These are phyloP conservation scores for Epinotia ramella DNA, from an alignment of 2,888 invertebrate genomes.

Conservation along the genomic window DNA sequence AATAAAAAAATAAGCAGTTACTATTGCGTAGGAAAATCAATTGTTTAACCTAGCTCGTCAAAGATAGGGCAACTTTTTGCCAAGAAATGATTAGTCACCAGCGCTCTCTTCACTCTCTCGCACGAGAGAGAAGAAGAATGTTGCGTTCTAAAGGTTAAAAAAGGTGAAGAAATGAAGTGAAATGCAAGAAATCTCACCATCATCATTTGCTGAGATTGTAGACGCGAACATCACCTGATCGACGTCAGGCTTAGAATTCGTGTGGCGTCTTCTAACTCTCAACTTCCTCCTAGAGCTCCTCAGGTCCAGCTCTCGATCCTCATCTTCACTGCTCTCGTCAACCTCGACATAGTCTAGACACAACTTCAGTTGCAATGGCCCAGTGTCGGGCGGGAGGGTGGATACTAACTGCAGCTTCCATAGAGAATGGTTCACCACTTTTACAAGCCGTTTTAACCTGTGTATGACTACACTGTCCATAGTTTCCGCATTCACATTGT, in stretches of 20 bases:
- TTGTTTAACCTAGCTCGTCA: background rate
- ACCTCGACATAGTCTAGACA: slow-evolving; percentile 80
- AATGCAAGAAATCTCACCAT: slow-evolving; percentile 59
- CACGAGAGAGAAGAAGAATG: too few relatives aligned
- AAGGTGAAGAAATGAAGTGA: background rate
- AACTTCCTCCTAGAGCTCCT: slow-evolving; percentile 71
- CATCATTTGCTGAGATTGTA: slow-evolving; percentile 71
- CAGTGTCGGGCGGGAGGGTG: slow-evolving; percentile 79
- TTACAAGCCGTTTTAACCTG: slow-evolving; percentile 72
- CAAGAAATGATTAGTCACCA: too few relatives aligned
- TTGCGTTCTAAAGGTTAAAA: too few relatives aligned
- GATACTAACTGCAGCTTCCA: slow-evolving; percentile 91
- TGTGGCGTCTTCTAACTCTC: slow-evolving; percentile 68
- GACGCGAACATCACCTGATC: slow-evolving; percentile 73
- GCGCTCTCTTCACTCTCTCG: too few relatives aligned
- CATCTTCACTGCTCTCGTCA: slow-evolving; percentile 79
- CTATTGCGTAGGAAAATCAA: background rate
- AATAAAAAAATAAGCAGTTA: slow-evolving; percentile 49
- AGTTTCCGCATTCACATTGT: slow-evolving; percentile 62
- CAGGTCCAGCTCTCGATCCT: slow-evolving; percentile 69
- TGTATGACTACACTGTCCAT: slow-evolving; percentile 58
- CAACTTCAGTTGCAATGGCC: slow-evolving; percentile 72
- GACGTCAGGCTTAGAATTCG: slow-evolving; percentile 70
- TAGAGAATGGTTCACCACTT: slow-evolving; percentile 87
- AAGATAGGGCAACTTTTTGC: too few relatives aligned